Evolutionary conservation across 2,888 invertebrate species (phyloP), one percentile per base, ranked within the genome.

Genomic region (Psococerastis gibbosa): DNA sequence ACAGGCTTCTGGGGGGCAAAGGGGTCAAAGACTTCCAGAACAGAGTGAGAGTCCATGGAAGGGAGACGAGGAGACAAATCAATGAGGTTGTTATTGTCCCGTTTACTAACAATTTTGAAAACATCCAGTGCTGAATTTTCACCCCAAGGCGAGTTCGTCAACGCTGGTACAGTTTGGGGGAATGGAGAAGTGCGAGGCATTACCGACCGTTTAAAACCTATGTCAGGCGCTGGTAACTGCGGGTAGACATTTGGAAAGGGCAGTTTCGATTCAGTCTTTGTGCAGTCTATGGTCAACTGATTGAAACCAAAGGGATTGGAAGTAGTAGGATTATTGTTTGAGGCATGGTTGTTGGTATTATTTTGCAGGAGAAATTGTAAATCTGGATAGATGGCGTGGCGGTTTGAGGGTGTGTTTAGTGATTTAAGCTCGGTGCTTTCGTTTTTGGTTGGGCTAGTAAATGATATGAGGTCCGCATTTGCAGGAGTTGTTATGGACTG

Each of bases 11-110:
- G 41, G 32, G 3, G 64, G 69, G 55, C 67, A 58, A 88, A 67
- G 41, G 88, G 88, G 70, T 88, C 88, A 61, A 88, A 88, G 48
- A 83, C 83, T 60, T 87, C 84, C 55, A 88, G 64, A 54, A 88
- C 78, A 3, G 38, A 38, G 20, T 13, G 64, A 81, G 81, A 43
- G 69, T 70, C 49, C 71, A 59, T 34, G 34, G 43, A 45, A 6
- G 22, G 22, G 4, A n/a, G 17, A 38, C 20, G n/a, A 5, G 38
- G 38, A 43, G 64, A 67, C 50, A 73, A 59, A 58, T 73, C 71
- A 53, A 73, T 73, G 44, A 73, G 61, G 61, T 71, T 72, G 54
- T 61, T 66, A 54, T 67, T 65, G 50, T 62, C 60, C 47, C 61
- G 62, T 48, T 66, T 66, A 49, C 62, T 64, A 35, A 65, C 57